Conservation (phyloP, 2,113 vertebrate genomes). For the Rhombomys opimus region DNA sequence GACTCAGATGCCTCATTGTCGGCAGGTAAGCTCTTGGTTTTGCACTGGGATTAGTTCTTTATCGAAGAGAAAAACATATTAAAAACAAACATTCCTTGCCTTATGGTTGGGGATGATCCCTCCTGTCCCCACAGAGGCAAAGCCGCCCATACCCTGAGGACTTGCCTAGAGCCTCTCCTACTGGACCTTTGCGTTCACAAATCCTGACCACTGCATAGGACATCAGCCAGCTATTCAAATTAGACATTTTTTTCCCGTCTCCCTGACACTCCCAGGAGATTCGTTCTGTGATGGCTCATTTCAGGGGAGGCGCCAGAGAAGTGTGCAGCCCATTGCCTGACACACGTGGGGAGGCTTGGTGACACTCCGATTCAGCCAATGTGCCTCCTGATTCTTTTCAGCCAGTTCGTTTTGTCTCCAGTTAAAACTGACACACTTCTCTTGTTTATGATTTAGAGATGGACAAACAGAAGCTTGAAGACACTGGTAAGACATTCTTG, state of each 20-base stretch:
- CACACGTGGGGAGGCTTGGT: background rate
- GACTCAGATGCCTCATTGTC: background rate
- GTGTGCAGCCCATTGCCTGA: background rate
- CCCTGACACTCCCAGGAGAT: background rate
- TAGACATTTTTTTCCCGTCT: slow-evolving; percentile 7
- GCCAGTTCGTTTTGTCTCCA: background rate
- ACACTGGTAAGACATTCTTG: slow-evolving; percentile 72
- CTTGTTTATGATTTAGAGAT: slow-evolving; percentile 69
- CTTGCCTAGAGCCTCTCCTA: background rate
- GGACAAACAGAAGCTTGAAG: slow-evolving; percentile 73
- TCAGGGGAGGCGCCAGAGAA: background rate
- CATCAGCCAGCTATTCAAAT: background rate
- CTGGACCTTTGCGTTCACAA: background rate
- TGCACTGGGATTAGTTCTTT: slow-evolving; percentile 27
- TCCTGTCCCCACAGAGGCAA: background rate
- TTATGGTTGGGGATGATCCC: background rate
- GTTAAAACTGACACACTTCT: slow-evolving; percentile 3
- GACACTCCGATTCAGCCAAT: background rate
- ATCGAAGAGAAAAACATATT: background rate
- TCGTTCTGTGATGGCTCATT: background rate
- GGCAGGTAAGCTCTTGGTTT: background rate
- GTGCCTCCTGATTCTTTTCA: background rate
- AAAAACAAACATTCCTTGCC: background rate
- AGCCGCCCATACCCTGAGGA: background rate
- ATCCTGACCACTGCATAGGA: background rate